Conservation (phyloP, 2,113 vertebrate species). For the Tichodroma muraria region DNA sequence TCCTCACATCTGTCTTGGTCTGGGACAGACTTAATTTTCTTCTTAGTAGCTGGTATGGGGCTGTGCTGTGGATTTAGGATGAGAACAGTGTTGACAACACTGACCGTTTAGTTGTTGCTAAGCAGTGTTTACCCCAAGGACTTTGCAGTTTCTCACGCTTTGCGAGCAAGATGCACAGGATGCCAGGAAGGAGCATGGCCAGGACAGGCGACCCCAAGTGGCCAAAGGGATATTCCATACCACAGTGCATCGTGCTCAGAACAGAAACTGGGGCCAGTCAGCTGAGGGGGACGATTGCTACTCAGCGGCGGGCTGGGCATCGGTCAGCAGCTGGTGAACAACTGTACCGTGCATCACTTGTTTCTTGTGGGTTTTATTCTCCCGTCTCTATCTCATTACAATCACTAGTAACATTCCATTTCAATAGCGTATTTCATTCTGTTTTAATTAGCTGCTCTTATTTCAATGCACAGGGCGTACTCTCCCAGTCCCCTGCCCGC, state of each 20-base stretch:
- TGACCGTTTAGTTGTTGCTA: neutral
- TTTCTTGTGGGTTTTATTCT: neutral
- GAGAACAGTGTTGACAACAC: neutral
- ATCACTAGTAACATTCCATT: neutral
- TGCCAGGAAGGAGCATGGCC: neutral
- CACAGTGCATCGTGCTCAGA: neutral
- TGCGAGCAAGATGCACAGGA: neutral
- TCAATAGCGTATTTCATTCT: neutral
- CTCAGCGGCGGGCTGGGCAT: neutral
- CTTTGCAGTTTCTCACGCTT: neutral
- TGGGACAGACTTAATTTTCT: neutral
- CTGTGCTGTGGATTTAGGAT: neutral
- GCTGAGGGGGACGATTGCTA: neutral
- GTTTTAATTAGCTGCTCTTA: neutral
- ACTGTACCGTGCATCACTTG: neutral
- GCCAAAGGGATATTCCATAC: neutral
- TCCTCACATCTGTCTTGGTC: neutral
- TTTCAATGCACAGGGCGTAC: neutral
- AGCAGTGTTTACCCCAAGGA: neutral
- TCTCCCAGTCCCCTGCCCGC: neutral
- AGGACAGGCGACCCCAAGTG: neutral
- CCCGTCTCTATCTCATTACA: neutral
- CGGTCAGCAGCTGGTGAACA: fast-evolving
- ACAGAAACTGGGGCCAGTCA: neutral
- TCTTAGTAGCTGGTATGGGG: neutral